These are phyloP conservation scores for Vanessa atalanta DNA, from an alignment of 1,140 invertebrate species.

Conservation along the genomic window DNA sequence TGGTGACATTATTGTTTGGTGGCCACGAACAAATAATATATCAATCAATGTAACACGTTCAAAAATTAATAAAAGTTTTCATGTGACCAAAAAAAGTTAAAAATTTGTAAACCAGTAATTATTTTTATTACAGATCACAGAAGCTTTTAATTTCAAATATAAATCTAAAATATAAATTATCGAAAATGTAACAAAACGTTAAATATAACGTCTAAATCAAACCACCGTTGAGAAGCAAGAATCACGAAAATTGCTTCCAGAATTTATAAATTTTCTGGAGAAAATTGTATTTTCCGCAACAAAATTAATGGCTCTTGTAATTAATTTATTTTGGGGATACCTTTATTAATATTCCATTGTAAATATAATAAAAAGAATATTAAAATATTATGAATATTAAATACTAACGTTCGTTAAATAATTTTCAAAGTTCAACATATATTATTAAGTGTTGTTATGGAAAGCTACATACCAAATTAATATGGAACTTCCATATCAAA, in stretches of 20 bases:
- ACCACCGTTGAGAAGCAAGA: background rate
- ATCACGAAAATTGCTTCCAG: slow-evolving; percentile 10
- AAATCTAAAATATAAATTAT: background rate
- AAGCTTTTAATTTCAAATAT: too few species aligned
- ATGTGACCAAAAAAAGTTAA: too few species aligned
- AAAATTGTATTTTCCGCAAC: slow-evolving; percentile 49
- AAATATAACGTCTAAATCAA: slow-evolving; percentile 9
- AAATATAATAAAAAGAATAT: slow-evolving; percentile 28
- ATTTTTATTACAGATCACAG: too few species aligned
- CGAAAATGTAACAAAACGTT: background rate
- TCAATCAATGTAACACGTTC: too few species aligned
- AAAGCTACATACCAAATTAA: background rate
- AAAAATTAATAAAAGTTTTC: too few species aligned
- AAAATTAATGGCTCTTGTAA: slow-evolving; percentile 59
- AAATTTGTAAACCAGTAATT: too few species aligned
- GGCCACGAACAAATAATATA: too few species aligned
- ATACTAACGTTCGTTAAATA: background rate
- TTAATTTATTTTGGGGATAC: slow-evolving; percentile 52
- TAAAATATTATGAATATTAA: background rate
- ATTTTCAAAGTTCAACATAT: too few species aligned
- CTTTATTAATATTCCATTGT: slow-evolving; percentile 44
- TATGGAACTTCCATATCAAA: background rate
- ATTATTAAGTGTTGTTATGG: background rate
- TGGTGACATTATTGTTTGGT: too few species aligned
- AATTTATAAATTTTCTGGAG: slow-evolving; percentile 40